These are phyloP conservation scores for Coecobrya sp. DNA, from an alignment of 2,888 invertebrate genomes.

Conservation along the genomic window DNA sequence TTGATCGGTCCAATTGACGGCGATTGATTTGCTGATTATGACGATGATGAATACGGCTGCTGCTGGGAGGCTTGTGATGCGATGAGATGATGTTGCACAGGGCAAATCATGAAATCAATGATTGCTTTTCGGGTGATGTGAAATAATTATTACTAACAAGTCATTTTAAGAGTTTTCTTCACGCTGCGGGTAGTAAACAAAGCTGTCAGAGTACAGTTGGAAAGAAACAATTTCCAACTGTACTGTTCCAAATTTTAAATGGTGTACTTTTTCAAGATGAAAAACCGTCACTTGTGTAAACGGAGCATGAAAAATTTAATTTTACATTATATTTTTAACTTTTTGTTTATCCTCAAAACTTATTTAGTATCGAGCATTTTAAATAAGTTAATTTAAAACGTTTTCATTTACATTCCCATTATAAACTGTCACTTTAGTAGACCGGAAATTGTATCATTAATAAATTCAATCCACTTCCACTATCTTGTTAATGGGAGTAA, in stretches of 20 bases:
- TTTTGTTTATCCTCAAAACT: too few species aligned
- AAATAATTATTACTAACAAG: conserved; percentile 30
- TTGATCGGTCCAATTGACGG: conserved; percentile 41
- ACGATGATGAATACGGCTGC: conserved; percentile 8
- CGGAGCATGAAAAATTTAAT: too few species aligned
- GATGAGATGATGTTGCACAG: not conserved
- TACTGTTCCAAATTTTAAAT: not conserved
- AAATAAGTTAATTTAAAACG: not conserved
- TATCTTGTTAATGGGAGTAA: not conserved
- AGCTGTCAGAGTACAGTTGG: conserved; percentile 1
- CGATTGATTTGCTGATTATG: conserved; percentile 42
- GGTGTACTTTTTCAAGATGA: too few species aligned
- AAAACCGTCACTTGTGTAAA: too few species aligned
- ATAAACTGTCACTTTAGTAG: too few species aligned
- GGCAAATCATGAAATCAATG: conserved; percentile 41
- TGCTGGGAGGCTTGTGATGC: not conserved
- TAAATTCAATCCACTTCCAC: not conserved
- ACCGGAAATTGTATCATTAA: not conserved
- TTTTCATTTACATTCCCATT: not conserved
- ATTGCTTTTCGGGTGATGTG: conserved; percentile 1
- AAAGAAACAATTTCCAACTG: not conserved
- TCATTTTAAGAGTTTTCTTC: not conserved
- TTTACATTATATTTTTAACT: too few species aligned
- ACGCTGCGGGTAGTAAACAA: conserved; percentile 1
- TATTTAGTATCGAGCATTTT: too few species aligned